Evolutionary conservation across 2,113 vertebrate genomes (phyloP).

Genomic region (Bucco capensis): DNA sequence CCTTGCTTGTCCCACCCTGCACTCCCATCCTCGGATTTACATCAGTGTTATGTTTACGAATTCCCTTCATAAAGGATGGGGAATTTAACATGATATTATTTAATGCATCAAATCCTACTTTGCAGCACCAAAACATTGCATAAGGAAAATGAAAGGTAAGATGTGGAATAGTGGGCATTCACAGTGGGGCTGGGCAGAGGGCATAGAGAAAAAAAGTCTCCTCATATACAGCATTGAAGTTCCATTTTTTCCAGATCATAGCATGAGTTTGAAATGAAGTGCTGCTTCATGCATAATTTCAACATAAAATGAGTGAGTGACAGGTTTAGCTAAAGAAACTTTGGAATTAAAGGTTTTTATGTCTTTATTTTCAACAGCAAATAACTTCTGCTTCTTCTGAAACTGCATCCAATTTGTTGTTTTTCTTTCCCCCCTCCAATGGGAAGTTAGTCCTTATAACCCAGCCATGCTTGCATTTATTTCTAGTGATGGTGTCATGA

Average conservation of each 20-base stretch:
- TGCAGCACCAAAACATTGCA: background rate
- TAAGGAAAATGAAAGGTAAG: background rate
- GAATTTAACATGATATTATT: background rate
- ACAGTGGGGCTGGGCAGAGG: accelerated
- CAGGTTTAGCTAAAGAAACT: background rate
- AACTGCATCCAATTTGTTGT: background rate
- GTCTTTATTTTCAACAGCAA: background rate
- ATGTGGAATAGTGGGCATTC: background rate
- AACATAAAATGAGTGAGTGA: background rate
- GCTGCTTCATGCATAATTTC: background rate
- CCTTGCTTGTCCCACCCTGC: background rate
- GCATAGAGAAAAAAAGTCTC: background rate
- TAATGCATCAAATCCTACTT: background rate
- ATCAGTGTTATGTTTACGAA: background rate
- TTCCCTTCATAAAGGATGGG: background rate
- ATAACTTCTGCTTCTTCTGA: background rate
- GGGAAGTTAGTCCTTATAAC: background rate
- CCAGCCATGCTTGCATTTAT: background rate
- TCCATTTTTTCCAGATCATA: background rate
- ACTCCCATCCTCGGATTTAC: background rate
- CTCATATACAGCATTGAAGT: background rate
- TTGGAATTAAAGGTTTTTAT: background rate
- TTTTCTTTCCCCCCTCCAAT: background rate
- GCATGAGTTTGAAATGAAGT: background rate
- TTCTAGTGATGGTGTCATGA: background rate